Evolutionary conservation across 2,797 vertebrate species (phyloP), one percentile per base, ranked within the genome.

Genomic region (Fundulus diaphanus): DNA sequence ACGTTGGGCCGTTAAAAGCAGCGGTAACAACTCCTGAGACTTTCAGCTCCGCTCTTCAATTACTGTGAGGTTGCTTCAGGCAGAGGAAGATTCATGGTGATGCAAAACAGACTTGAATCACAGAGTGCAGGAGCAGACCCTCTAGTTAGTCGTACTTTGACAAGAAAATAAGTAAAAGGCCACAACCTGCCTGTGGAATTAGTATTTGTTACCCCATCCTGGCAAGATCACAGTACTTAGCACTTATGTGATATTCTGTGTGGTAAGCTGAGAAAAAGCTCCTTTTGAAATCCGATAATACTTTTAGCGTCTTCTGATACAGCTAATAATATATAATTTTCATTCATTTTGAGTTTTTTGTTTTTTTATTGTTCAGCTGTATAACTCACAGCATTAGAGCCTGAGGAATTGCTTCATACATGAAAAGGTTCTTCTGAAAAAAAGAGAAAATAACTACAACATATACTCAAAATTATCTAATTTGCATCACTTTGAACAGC

Each of bases 71-170:
- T 42, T 48, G 83, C 85, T 88, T 74, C 73, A 81, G 85, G 80
- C 82, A 11, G 72, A 42, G 78, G 84, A 69, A 69, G 77, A 88
- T 85, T 89, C 85, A 83, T 77, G 79, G 66, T 85, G 82, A 92
- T 87, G 86, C 83, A 90, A 91, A 92, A 76, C 82, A 80, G 77
- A 84, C 85, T 87, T 84, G 76, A 78, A 81, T 89, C 84, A 77
- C 72, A 57, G 70, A 74, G 52, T 81, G 49, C 70, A 40, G 54
- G 66, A 83, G 72, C 82, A 76, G 84, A 66, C 37, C 40, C 40
- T 27, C 82, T 83, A 73, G 85, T 87, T 81, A 69, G 75, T 72
- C 68, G 70, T 66, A 82, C 54, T 73, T 76, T 80, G 79, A 87
- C 85, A 82, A 74, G 74, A 70, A 79, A 87, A 77, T 42, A 73